Evolutionary conservation across 2,797 vertebrate genomes (phyloP).

Genomic region (Leptatherina wallacei): DNA sequence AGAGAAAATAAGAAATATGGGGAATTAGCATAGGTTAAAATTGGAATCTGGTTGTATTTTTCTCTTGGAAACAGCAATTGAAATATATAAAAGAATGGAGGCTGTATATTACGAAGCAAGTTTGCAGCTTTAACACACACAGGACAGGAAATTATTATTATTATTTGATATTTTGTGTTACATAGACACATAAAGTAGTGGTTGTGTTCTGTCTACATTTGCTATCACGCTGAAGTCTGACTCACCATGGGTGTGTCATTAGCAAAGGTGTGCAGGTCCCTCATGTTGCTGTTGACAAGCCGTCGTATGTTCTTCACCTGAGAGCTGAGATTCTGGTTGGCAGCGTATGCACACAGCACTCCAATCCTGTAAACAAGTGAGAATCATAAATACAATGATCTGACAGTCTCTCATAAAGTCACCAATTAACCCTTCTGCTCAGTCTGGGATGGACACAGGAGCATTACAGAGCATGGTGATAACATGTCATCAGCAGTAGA

Average conservation of each 20-base stretch:
- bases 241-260: constrained; percentile 88
- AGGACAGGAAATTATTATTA: neutral
- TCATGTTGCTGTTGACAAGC: constrained; percentile 92
- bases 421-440: constrained; percentile 12
- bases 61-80: neutral
- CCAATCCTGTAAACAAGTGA: constrained; percentile 83
- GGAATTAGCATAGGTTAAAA: neutral
- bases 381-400: constrained; percentile 27
- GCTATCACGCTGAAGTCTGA: neutral
- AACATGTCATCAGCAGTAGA: constrained; percentile 56
- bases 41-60: neutral
- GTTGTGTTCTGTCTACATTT: accelerated
- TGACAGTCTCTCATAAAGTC: neutral
- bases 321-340: constrained; percentile 92
- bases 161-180: neutral
- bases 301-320: constrained; percentile 85
- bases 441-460: neutral
- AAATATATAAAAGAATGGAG: neutral
- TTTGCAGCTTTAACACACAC: neutral
- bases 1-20: neutral
- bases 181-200: neutral
- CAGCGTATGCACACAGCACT: constrained; percentile 89
- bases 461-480: constrained; percentile 19
- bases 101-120: neutral
- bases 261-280: constrained; percentile 88